phyloP scores from a whole-genome alignment of 2,888 invertebrate genomes.

The Xestia ashworthii region DNA sequence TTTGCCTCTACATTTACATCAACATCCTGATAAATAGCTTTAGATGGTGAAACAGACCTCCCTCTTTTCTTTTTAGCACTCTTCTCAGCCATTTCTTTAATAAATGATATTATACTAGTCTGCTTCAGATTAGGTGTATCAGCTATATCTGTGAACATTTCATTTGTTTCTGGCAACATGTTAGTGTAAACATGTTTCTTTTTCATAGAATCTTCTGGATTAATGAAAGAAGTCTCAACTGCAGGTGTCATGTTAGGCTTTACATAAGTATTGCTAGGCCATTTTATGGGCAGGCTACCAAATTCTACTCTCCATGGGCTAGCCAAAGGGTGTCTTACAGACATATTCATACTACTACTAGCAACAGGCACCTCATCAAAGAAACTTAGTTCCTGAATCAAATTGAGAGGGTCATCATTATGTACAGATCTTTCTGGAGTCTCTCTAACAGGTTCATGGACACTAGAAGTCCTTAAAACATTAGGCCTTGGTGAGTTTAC shows the following conservation, averaged over 20 bases:
- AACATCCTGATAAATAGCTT: slow-evolving; percentile 76
- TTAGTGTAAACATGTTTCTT: slow-evolving; percentile 88
- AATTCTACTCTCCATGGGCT: slow-evolving; percentile 89
- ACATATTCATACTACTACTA: slow-evolving; percentile 85
- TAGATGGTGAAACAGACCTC: slow-evolving; percentile 75
- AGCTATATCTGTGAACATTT: slow-evolving; percentile 72
- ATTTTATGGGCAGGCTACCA: slow-evolving; percentile 84
- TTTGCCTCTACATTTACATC: slow-evolving; percentile 40
- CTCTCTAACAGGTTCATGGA: slow-evolving; percentile 27
- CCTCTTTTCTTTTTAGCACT: slow-evolving; percentile 80
- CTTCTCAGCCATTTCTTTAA: slow-evolving; percentile 83
- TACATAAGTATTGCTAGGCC: slow-evolving; percentile 85
- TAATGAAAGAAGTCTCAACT: slow-evolving; percentile 85
- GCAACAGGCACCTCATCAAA: slow-evolving; percentile 87
- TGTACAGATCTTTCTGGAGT: slow-evolving; percentile 55
- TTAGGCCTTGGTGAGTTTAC: slow-evolving; percentile 77
- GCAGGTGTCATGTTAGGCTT: slow-evolving; percentile 89
- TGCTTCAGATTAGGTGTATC: slow-evolving; percentile 80
- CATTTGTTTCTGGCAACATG: slow-evolving; percentile 74
- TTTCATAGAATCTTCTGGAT: slow-evolving; percentile 75
- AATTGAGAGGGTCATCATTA: slow-evolving; percentile 80
- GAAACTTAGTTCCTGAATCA: slow-evolving; percentile 82
- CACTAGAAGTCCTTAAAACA: slow-evolving; percentile 51
- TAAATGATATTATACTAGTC: slow-evolving; percentile 86
- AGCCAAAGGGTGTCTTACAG: slow-evolving; percentile 79